phyloP scores from a whole-genome alignment of 1,140 invertebrate genomes.

The Brachionus plicatilis region DNA sequence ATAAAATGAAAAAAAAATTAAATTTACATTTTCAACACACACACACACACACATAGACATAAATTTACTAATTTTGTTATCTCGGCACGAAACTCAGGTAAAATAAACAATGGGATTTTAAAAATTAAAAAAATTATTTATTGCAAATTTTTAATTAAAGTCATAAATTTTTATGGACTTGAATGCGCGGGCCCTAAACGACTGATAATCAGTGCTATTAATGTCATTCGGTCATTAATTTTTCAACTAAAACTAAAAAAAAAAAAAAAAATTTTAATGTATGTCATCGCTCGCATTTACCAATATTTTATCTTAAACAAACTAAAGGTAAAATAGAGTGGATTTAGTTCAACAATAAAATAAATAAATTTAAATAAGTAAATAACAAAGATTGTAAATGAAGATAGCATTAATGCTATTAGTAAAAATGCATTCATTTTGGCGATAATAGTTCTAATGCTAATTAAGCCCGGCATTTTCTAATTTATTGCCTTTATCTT shows the following conservation, averaged over 20 bases:
- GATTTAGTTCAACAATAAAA: slow-evolving; percentile 33
- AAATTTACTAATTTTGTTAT: not conserved
- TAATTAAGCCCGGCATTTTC: not conserved
- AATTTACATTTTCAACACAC: not conserved
- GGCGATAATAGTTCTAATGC: not conserved
- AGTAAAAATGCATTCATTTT: not conserved
- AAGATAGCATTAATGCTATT: slow-evolving; percentile 26
- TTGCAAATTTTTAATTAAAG: not conserved
- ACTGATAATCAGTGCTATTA: not conserved
- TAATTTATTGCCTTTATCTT: not conserved
- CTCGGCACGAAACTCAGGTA: slow-evolving; percentile 8
- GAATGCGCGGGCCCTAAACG: not conserved
- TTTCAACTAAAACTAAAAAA: not conserved
- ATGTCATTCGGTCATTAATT: not conserved
- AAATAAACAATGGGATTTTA: slow-evolving; percentile 16
- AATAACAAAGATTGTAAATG: slow-evolving; percentile 31
- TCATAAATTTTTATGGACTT: not conserved
- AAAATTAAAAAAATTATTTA: not conserved
- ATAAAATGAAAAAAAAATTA: not conserved
- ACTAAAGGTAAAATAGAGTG: slow-evolving; percentile 20
- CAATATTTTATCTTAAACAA: slow-evolving; percentile 28
- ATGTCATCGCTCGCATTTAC: not conserved
- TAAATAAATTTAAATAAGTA: slow-evolving; percentile 38
- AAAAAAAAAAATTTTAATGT: not conserved
- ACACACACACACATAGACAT: not conserved